Percentiles rank a stretch among this genome's conserved stretches.
Conservation (phyloP, 2,888 invertebrate genomes). For the Nipponacmea schrenckii region DNA sequence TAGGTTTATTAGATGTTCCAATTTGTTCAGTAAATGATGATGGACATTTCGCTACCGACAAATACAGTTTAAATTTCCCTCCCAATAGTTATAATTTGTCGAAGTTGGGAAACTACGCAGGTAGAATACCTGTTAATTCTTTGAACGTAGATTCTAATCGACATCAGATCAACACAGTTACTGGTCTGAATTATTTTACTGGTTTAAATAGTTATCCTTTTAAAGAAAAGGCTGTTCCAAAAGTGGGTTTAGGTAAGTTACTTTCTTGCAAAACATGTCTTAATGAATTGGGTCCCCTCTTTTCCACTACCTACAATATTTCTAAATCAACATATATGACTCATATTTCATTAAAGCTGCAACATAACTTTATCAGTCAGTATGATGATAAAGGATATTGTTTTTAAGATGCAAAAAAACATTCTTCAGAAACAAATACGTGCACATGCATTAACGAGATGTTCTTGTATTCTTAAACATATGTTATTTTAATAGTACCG, state of each 20-base stretch:
- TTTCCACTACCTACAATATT: no score
- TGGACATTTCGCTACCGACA: slow-evolving; percentile 59
- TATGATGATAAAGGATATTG: no score
- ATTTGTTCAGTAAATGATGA: slow-evolving; percentile 66
- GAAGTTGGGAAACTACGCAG: slow-evolving; percentile 41
- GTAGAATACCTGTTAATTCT: slow-evolving; percentile 58
- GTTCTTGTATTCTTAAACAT: no score
- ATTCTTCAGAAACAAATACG: no score
- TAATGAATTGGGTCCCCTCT: no score
- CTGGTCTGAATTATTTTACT: slow-evolving; percentile 62
- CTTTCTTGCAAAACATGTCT: no score
- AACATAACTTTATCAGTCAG: no score
- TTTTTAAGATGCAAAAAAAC: no score
- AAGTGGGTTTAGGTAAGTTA: slow-evolving; percentile 60
- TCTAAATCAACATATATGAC: no score
- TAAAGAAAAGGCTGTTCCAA: slow-evolving; percentile 61
- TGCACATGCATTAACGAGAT: no score
- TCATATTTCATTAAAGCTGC: no score
- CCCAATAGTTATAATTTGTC: slow-evolving; percentile 57
- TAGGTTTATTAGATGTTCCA: slow-evolving; percentile 65
- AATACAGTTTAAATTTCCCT: slow-evolving; percentile 62
- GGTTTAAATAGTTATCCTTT: slow-evolving; percentile 60
- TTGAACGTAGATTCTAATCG: slow-evolving; percentile 63
- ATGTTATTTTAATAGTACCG: slow-evolving; percentile 44
- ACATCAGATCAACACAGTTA: slow-evolving; percentile 63